A percentile compares a stretch with the other conserved stretches of the same genome.
These are phyloP conservation scores for Nomada flava DNA, from an alignment of 2,888 invertebrate genomes.

Conservation along the genomic window DNA sequence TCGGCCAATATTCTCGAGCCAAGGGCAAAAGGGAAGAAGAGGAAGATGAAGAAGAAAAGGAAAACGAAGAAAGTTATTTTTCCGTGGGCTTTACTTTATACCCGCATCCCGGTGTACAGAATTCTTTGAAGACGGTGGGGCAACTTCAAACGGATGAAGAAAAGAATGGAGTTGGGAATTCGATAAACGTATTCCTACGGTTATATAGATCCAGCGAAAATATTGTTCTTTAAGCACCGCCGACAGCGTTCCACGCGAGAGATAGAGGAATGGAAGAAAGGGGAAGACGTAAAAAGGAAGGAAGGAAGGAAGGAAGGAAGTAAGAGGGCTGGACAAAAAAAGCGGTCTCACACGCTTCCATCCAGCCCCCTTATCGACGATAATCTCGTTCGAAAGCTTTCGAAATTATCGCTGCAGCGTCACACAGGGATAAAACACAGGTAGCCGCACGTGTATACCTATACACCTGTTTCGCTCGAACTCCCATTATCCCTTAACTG, in stretches of 20 bases:
- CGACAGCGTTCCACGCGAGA: constrained; percentile 44
- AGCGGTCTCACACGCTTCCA: no score
- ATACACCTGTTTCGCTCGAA: constrained; percentile 27
- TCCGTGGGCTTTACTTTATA: constrained; percentile 45
- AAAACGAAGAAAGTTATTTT: constrained; percentile 49
- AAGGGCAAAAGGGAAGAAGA: neutral
- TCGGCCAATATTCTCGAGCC: constrained; percentile 2
- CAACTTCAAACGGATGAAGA: constrained; percentile 56
- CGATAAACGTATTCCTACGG: constrained; percentile 64
- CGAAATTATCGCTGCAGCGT: constrained; percentile 49
- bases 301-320: neutral
- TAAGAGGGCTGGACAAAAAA: neutral
- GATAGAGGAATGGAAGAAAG: neutral
- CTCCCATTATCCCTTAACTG: constrained; percentile 64
- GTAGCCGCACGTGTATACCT: neutral
- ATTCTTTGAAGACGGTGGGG: constrained; percentile 23
- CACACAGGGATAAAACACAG: constrained; percentile 11
- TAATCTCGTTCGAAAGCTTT: constrained; percentile 53
- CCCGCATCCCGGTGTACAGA: constrained; percentile 25
- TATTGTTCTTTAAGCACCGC: constrained; percentile 62
- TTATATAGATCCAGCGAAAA: constrained; percentile 62
- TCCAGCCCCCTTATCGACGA: constrained; percentile 29
- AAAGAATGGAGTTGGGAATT: constrained; percentile 50
- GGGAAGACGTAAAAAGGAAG: constrained; percentile 1
- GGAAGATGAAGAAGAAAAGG: neutral